phyloP scores from a whole-genome alignment of 2,888 invertebrate genomes.

The Napeogenes sylphis region DNA sequence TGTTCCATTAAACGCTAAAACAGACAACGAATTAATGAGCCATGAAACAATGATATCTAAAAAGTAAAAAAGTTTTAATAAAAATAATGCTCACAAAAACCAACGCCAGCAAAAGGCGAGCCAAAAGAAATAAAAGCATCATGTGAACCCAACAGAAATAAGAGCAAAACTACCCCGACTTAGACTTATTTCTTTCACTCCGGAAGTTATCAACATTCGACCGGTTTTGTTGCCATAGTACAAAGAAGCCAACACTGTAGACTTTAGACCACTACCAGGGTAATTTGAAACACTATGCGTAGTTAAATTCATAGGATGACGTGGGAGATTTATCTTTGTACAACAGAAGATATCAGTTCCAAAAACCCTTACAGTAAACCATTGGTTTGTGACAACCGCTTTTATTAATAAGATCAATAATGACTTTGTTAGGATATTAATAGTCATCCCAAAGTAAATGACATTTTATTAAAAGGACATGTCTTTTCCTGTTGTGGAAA shows the following conservation, averaged over 20 bases:
- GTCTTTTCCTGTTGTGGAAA: too few species aligned
- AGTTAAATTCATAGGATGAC: neutral
- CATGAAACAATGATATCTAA: slow-evolving; percentile 10
- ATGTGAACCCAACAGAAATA: slow-evolving; percentile 59
- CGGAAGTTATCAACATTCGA: slow-evolving; percentile 69
- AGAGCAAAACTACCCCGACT: slow-evolving; percentile 52
- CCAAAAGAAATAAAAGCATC: slow-evolving; percentile 53
- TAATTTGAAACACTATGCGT: neutral
- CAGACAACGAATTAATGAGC: slow-evolving; percentile 2
- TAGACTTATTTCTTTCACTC: slow-evolving; percentile 60
- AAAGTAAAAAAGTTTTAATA: slow-evolving; percentile 38
- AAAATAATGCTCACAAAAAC: slow-evolving; percentile 54
- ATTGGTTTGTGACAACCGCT: too few species aligned
- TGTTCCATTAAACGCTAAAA: neutral
- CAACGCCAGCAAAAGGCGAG: slow-evolving; percentile 46
- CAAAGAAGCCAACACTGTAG: slow-evolving; percentile 6
- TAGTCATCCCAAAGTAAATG: too few species aligned
- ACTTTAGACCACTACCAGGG: neutral
- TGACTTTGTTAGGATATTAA: too few species aligned
- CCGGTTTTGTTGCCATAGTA: slow-evolving; percentile 49
- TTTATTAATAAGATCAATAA: too few species aligned
- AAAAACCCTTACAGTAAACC: too few species aligned
- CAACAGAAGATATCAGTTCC: too few species aligned
- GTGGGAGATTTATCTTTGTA: too few species aligned
- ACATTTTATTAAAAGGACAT: too few species aligned